Conservation (phyloP, 1,140 invertebrate genomes). For the Temnothorax nylanderi region DNA sequence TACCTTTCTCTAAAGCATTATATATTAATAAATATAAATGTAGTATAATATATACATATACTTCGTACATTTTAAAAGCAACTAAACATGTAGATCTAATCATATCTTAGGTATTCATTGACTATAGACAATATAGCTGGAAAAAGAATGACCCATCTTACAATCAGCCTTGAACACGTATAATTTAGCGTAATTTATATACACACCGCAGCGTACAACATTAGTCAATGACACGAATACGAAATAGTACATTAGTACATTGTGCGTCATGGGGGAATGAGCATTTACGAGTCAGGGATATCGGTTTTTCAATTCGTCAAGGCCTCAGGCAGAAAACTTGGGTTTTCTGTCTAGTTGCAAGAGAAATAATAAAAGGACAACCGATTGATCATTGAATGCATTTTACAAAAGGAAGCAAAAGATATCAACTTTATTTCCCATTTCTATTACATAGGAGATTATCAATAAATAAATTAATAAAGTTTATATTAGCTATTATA, state of each 20-base stretch:
- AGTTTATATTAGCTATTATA: background rate
- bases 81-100: background rate
- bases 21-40: background rate
- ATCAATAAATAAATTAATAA: background rate
- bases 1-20: background rate
- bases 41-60: background rate
- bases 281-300: background rate
- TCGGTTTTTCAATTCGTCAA: background rate
- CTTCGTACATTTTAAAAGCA: background rate
- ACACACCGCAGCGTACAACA: constrained; percentile 15
- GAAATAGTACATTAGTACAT: constrained; percentile 47
- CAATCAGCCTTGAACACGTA: background rate
- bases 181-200: constrained; percentile 24
- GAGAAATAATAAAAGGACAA: background rate
- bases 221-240: constrained; percentile 62
- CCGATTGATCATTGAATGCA: background rate
- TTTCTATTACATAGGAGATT: constrained; percentile 9
- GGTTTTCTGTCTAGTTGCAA: background rate
- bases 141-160: background rate
- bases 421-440: background rate
- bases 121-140: background rate
- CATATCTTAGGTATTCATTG: background rate
- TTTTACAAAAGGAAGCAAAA: background rate
- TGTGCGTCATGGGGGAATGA: constrained; percentile 24
- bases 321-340: background rate